Percentiles rank a stretch among this genome's conserved stretches.
phyloP scores from a whole-genome alignment of 1,140 invertebrate species.

The Camponotus vicinus region DNA sequence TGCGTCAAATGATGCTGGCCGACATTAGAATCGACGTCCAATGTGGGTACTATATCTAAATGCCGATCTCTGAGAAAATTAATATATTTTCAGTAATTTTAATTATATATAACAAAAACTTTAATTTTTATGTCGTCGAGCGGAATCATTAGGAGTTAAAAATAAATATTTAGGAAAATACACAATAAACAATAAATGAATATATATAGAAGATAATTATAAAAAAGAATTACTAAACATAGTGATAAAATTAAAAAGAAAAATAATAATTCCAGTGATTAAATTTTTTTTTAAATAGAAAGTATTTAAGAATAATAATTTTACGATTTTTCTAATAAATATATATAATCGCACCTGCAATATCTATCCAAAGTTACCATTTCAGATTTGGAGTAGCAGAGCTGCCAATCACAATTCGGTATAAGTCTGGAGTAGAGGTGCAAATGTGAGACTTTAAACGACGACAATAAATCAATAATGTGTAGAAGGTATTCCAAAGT shows the following conservation, averaged over 20 bases:
- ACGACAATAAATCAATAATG: constrained; percentile 87
- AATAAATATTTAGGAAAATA: no score
- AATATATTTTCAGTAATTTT: constrained; percentile 32
- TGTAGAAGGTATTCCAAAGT: constrained; percentile 88
- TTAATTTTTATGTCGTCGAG: not conserved
- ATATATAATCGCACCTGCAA: constrained; percentile 86
- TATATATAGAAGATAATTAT: constrained; percentile 2
- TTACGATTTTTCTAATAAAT: not conserved
- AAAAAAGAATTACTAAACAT: not conserved
- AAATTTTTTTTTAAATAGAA: not conserved
- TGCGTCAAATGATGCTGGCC: constrained; percentile 86
- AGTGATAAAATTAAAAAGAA: not conserved
- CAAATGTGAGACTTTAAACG: constrained; percentile 89
- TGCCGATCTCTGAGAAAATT: constrained; percentile 81
- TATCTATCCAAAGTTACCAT: constrained; percentile 89
- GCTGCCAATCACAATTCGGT: constrained; percentile 85
- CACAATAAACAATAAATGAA: not conserved
- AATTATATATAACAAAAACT: not conserved
- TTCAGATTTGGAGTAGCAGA: constrained; percentile 87
- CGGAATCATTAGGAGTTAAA: no score
- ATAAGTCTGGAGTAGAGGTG: constrained; percentile 87
- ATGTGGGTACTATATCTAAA: constrained; percentile 87
- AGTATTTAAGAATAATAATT: constrained; percentile 10
- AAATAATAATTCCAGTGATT: not conserved
- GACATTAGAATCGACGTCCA: constrained; percentile 88